Conservation (phyloP, 1,140 invertebrate genomes). For the Teleopsis dalmanni region DNA sequence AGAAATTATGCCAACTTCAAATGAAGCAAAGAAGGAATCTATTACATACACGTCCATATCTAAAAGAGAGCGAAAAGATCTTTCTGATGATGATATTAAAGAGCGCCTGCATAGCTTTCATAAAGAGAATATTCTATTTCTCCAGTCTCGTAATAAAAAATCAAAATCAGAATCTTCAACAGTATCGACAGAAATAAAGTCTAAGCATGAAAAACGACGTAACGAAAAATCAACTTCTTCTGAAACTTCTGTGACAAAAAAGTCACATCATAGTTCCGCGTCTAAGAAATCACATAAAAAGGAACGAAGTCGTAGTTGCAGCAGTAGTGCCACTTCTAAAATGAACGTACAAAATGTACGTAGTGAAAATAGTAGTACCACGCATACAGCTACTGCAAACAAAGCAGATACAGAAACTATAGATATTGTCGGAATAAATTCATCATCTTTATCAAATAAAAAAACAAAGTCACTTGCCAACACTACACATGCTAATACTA, state of each 20-base stretch:
- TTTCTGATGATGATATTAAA: conserved; percentile 51
- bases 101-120: conserved; percentile 54
- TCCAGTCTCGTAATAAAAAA: conserved; percentile 54
- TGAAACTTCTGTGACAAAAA: not conserved
- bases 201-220: not conserved
- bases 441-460: not conserved
- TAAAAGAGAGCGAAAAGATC: too few relatives aligned
- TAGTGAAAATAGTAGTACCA: too few relatives aligned
- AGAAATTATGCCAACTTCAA: too few relatives aligned
- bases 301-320: conserved; percentile 12
- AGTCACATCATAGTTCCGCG: conserved; percentile 4
- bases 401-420: too few relatives aligned
- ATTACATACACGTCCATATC: too few relatives aligned
- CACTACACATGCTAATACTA: too few relatives aligned
- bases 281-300: not conserved
- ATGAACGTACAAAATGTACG: too few relatives aligned
- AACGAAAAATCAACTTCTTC: not conserved
- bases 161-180: conserved; percentile 18
- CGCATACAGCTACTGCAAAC: too few relatives aligned
- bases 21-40: too few relatives aligned
- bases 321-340: too few relatives aligned
- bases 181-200: conserved; percentile 8
- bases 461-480: too few relatives aligned
- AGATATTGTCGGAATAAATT: too few relatives aligned
- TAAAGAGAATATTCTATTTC: conserved; percentile 51